These are phyloP conservation scores for Caerostris darwini DNA, from an alignment of 1,140 invertebrate genomes.

Conservation along the genomic window DNA sequence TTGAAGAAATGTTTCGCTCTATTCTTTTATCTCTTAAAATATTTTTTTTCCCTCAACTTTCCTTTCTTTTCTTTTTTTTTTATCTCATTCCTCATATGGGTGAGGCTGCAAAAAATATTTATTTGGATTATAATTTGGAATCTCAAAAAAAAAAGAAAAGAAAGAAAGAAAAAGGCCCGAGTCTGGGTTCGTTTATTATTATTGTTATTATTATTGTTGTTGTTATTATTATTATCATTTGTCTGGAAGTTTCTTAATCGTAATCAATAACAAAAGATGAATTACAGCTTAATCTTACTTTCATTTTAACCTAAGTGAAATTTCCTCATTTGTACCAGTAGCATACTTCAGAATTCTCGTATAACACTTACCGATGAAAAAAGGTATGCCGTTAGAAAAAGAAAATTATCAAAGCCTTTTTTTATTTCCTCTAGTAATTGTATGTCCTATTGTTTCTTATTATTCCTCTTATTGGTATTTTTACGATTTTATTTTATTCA, in stretches of 20 bases:
- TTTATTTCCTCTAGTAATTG: background rate
- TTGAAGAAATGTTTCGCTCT: background rate
- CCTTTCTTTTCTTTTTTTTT: background rate
- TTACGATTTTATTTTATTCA: no score
- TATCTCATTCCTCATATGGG: background rate
- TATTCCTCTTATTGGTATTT: background rate
- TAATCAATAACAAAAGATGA: conserved; percentile 11
- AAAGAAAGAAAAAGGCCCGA: no score
- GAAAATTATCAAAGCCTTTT: background rate
- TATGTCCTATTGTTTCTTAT: background rate
- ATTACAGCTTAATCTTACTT: conserved; percentile 1
- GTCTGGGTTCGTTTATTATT: no score
- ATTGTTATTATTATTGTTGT: background rate
- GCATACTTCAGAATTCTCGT: background rate
- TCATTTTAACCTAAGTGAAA: background rate
- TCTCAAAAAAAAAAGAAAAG: background rate
- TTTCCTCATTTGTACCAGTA: background rate
- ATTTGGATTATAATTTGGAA: background rate
- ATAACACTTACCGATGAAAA: background rate
- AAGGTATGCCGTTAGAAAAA: background rate
- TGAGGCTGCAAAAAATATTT: background rate
- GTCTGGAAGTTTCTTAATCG: background rate
- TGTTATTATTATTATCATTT: background rate
- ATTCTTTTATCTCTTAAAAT: conserved; percentile 33
- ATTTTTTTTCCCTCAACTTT: background rate